Conservation (phyloP, 2,888 invertebrate genomes). For the Ellobium chinense region DNA sequence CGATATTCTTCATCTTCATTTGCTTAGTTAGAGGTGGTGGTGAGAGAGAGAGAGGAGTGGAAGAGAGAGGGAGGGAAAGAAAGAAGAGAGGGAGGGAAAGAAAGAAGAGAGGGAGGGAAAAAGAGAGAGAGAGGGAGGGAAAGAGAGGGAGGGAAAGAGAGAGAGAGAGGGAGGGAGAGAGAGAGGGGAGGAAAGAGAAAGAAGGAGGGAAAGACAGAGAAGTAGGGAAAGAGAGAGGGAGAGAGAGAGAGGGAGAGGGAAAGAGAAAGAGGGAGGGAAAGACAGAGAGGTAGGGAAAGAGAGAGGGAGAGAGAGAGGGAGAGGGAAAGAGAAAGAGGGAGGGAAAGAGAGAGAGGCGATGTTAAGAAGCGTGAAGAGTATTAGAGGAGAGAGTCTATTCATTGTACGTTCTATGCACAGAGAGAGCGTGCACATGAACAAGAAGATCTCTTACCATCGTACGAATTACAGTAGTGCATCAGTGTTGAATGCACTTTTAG, state of each 20-base stretch:
- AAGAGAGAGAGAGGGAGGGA: background rate
- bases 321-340: slow-evolving; percentile 20
- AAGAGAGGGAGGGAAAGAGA: background rate
- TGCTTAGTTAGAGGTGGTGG: background rate
- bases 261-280: background rate
- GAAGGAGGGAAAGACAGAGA: background rate
- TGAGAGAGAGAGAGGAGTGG: background rate
- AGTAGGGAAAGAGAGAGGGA: background rate
- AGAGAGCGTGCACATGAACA: too few species aligned
- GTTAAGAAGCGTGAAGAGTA: background rate
- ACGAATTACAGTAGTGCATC: too few species aligned
- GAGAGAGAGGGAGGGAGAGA: background rate
- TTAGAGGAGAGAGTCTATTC: background rate
- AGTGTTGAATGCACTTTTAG: too few species aligned
- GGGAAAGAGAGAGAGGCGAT: background rate
- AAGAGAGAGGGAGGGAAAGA: slow-evolving; percentile 18
- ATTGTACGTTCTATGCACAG: too few species aligned
- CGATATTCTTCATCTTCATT: too few species aligned
- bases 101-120: background rate
- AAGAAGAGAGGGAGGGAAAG: background rate
- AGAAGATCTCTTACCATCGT: too few species aligned
- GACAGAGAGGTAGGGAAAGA: too few species aligned
- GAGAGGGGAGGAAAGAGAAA: background rate
- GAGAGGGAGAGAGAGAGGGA: too few species aligned
- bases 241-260: slow-evolving; percentile 21